Evolutionary conservation across 1,140 invertebrate species (phyloP).

Genomic region (Babylonia areolata): DNA sequence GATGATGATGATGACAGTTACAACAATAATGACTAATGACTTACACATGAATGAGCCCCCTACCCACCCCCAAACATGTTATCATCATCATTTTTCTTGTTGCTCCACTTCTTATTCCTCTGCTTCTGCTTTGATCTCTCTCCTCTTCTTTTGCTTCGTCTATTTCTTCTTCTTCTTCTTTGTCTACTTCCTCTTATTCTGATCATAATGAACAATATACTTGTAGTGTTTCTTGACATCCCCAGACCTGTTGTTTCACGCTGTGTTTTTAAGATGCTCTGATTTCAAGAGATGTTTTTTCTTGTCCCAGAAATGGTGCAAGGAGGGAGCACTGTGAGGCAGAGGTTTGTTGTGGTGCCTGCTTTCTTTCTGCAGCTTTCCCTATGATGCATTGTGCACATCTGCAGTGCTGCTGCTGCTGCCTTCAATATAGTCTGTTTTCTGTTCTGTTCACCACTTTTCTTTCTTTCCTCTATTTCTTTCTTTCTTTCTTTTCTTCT

Average conservation of each 20-base stretch:
- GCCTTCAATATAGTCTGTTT: neutral
- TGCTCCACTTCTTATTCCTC: too few relatives aligned
- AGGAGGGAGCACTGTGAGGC: neutral
- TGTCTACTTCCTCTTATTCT: neutral
- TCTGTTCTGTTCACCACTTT: neutral
- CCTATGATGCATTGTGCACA: neutral
- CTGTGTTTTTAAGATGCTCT: constrained; percentile 8
- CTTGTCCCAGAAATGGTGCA: constrained; percentile 39
- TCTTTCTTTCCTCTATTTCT: neutral
- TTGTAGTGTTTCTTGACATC: neutral
- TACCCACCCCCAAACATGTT: too few relatives aligned
- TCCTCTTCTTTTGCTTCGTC: neutral
- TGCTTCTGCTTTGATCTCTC: neutral
- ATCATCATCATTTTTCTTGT: too few relatives aligned
- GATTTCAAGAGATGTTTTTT: constrained; percentile 19
- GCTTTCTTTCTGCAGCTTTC: neutral
- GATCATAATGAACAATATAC: too few relatives aligned
- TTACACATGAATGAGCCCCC: too few relatives aligned
- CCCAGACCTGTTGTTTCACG: neutral
- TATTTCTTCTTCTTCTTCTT: neutral
- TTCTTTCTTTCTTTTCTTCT: neutral
- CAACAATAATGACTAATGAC: too few relatives aligned
- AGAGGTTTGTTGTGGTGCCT: neutral
- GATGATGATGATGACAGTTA: too few relatives aligned
- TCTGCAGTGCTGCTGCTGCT: neutral